Evolutionary conservation across 1,140 invertebrate species (phyloP), one percentile per base, ranked within the genome.

Genomic region (Pararge aegeria): DNA sequence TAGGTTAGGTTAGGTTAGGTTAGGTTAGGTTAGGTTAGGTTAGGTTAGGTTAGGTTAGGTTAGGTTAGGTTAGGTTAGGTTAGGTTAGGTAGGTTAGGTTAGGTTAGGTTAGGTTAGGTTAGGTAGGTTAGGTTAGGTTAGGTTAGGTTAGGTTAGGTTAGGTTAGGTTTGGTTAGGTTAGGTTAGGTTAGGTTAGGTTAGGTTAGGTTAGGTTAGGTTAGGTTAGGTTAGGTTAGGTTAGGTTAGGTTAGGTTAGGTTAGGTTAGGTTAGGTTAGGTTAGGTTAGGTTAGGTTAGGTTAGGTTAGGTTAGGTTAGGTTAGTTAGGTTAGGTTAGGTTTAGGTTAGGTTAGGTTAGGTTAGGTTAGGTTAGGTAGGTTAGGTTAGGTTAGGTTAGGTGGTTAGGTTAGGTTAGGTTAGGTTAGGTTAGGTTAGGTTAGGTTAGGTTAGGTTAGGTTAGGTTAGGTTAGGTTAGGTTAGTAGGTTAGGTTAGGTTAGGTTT

Each of bases 281-380:
- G 40, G 40, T 42, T 42, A 42, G 40, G 40, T 42, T 42, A 42
- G 40, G 40, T 42, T 42, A 42, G 40, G 40, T 42, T 42, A 42
- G 40, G 40, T 42, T 42, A 42, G 40, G 40, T 42, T 42, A 42
- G 40, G 40, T 42, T 42, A 42, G 40, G 40, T 42, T 42, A 42
- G 40, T 42, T 42, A 42, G 40, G 40, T 42, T 42, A 42, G 40
- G 40, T 42, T 42, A 42, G 40, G 40, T 42, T 42, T 42, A 42
- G 40, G 40, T 42, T 42, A 42, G 40, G 40, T 42, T 42, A 42
- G 40, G 40, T 42, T 42, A 42, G 40, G 40, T 42, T 42, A 42
- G 40, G 40, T 42, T 42, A 42, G 40, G 40, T 42, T 42, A 42
- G 40, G 40, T 42, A 42, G 40, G 40, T 42, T 42, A 42, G 40